These are phyloP conservation scores for Xenotilapia caudafasciata DNA, from an alignment of 2,113 vertebrate genomes.

Conservation along the genomic window DNA sequence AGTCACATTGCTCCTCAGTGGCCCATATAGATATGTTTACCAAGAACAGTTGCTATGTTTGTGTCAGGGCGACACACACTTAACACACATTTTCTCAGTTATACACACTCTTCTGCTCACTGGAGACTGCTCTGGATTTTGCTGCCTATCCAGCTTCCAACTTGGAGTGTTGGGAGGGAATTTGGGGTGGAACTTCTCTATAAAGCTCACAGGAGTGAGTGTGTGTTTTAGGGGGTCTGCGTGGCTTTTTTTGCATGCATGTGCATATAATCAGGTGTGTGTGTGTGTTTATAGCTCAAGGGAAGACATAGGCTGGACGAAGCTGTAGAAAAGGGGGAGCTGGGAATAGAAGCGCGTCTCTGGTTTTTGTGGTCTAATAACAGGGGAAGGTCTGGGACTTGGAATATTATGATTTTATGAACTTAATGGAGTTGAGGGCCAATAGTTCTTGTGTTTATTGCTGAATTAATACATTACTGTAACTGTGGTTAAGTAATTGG, in stretches of 20 bases:
- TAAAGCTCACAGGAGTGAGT: not conserved
- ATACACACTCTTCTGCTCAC: not conserved
- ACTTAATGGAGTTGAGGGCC: not conserved
- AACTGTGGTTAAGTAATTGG: constrained; percentile 14
- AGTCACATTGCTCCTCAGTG: constrained; percentile 1
- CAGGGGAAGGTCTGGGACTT: not conserved
- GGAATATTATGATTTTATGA: constrained; percentile 22
- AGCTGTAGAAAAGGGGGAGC: not conserved
- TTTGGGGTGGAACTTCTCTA: not conserved
- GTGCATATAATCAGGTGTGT: not conserved
- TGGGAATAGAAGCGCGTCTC: not conserved
- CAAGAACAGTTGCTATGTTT: constrained; percentile 49
- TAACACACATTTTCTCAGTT: not conserved
- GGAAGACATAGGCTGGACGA: not conserved
- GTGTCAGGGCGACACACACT: constrained; percentile 5
- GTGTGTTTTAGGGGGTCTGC: not conserved
- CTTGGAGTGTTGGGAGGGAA: not conserved
- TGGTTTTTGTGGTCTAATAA: constrained; percentile 42
- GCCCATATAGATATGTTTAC: constrained; percentile 41
- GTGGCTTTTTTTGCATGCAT: not conserved
- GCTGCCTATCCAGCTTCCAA: not conserved
- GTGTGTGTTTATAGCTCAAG: not conserved
- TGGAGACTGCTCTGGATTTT: constrained; percentile 30
- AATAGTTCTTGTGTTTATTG: constrained; percentile 7
- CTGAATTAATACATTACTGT: constrained; percentile 16